Evolutionary conservation across 1,140 invertebrate genomes (phyloP), one percentile per base, ranked within the genome.

Genomic region (Stenopsyche tienmushanensis): DNA sequence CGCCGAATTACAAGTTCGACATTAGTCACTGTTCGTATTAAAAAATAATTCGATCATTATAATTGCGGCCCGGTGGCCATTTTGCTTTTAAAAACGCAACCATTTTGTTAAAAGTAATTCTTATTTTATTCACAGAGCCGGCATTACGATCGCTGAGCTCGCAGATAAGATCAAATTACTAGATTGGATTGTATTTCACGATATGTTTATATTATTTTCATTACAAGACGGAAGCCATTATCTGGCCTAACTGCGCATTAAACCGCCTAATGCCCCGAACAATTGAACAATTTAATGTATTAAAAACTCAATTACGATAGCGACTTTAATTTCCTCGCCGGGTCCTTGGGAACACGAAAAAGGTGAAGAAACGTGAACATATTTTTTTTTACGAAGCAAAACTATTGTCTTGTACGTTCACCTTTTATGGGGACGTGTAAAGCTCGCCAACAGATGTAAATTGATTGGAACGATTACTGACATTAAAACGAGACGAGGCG

Each of bases 181-280:
- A 71, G 72, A 74, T 73, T 72, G 70, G 67, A 55, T 67, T 53
- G 62, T 66, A 66, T 76, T 75, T 73, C 74, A 73, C 73, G 72
- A 72, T 72, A 45, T 18, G 49, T 18, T 18, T 20, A 8, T 26
- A 47, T 60, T 60, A 60, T 49, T 60, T 60, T 60, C 57, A 60
- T 60, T 60, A 60, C 24, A 15, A 47, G 42, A 60, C 39, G 57
- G 57, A 60, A 60, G 57, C 44, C 57, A 60, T 60, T 60, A 60
- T 9, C 17, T 17, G 23, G 8, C 29, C 24, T 25, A 15, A 15
- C 41, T 58, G 52, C 55, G 52, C 55, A 58, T 47, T 60, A 47
- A 60, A 60, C 42, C 54, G 54, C 39, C 34, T 29, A 57, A 57
- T 39, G 34, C 34, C 20, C 26, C 54, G 54, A 57, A 57, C 54